Evolutionary conservation across 2,113 vertebrate genomes (phyloP).

Genomic region (Brienomyrus brachyistius): DNA sequence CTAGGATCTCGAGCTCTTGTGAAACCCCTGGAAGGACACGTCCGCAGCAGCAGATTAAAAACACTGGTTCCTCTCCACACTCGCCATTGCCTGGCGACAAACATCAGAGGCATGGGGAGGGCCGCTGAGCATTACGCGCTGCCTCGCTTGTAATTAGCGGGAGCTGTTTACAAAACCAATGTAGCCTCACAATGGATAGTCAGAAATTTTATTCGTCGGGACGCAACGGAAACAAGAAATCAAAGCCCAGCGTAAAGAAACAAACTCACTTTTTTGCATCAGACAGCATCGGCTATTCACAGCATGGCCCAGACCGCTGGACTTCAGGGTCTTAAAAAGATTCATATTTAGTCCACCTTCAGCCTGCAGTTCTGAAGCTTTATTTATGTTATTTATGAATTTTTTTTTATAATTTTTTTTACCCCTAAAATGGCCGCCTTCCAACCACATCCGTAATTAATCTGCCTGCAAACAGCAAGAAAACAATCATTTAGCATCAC

Average conservation of each 20-base stretch:
- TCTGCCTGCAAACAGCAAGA: slow-evolving; percentile 8
- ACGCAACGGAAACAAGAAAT: neutral
- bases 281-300: neutral
- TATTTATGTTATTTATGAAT: neutral
- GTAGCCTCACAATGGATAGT: neutral
- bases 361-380: neutral
- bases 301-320: neutral
- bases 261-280: neutral
- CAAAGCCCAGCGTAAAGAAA: neutral
- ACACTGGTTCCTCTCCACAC: neutral
- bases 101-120: neutral
- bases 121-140: neutral
- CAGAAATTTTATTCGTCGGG: neutral
- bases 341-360: neutral
- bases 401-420: neutral
- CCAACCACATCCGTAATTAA: neutral
- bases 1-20: neutral
- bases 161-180: neutral
- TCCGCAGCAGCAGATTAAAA: neutral
- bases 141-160: neutral
- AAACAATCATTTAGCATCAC: neutral
- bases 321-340: neutral
- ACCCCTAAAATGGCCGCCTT: neutral
- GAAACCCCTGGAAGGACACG: neutral
- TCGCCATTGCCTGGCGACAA: neutral